These are phyloP conservation scores for Pinctada fucata DNA, from an alignment of 2,888 invertebrate species.

Conservation along the genomic window DNA sequence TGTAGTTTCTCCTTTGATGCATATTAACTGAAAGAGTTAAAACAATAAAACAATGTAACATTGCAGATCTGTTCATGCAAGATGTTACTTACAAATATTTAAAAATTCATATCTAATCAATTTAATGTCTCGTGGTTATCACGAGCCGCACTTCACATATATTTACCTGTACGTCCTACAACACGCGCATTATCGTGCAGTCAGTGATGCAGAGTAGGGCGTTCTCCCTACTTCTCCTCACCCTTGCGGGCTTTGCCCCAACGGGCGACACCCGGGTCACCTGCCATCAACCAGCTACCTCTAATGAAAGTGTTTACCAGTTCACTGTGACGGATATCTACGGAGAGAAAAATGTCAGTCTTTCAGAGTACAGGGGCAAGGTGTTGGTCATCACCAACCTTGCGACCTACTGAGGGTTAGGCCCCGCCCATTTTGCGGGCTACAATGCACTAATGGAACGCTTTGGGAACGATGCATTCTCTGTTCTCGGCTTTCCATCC, in stretches of 20 bases:
- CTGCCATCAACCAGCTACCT: slow-evolving; percentile 26
- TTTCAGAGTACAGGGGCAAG: slow-evolving; percentile 46
- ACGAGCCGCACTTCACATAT: too few relatives aligned
- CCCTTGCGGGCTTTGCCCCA: background rate
- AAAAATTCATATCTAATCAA: too few relatives aligned
- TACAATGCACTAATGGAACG: slow-evolving; percentile 77
- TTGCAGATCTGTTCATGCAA: too few relatives aligned
- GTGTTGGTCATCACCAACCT: slow-evolving; percentile 77
- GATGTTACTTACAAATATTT: too few relatives aligned
- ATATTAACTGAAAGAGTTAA: too few relatives aligned
- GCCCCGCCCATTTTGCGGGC: slow-evolving; percentile 76
- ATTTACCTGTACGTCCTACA: background rate
- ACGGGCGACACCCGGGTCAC: background rate
- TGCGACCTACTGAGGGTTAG: slow-evolving; percentile 78
- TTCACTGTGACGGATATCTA: slow-evolving; percentile 50
- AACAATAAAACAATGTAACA: too few relatives aligned
- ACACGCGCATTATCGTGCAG: background rate
- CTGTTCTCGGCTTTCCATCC: slow-evolving; percentile 77
- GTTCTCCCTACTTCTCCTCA: background rate
- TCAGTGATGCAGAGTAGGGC: background rate
- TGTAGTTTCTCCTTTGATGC: too few relatives aligned
- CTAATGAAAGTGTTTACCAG: slow-evolving; percentile 43
- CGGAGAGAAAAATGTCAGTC: slow-evolving; percentile 30
- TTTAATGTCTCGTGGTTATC: too few relatives aligned
- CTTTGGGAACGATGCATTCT: slow-evolving; percentile 69